These are phyloP conservation scores for Syngnathus scovelli DNA, from an alignment of 2,113 vertebrate species.

Conservation along the genomic window DNA sequence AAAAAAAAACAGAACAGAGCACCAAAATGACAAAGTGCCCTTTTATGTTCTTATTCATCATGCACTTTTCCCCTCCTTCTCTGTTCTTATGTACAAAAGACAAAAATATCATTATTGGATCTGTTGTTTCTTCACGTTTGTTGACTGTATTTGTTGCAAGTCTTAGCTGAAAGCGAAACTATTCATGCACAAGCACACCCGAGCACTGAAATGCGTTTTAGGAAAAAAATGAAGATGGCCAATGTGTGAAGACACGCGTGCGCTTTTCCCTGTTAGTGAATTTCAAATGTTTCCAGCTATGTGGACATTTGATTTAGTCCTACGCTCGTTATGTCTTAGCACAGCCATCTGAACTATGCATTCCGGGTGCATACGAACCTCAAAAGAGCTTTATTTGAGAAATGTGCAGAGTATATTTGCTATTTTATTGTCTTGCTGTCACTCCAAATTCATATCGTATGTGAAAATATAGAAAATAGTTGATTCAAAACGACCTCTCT, in stretches of 20 bases:
- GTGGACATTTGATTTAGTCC: background rate
- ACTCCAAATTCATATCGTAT: conserved; percentile 26
- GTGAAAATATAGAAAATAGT: conserved; percentile 32
- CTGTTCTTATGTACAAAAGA: conserved; percentile 37
- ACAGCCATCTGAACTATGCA: conserved; percentile 64
- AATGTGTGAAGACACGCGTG: background rate
- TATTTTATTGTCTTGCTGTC: conserved; percentile 41
- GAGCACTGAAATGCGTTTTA: conserved; percentile 39
- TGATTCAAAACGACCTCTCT: conserved; percentile 8
- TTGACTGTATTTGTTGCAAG: conserved; percentile 38
- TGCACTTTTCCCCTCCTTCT: conserved; percentile 48
- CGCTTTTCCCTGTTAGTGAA: background rate
- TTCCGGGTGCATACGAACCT: conserved; percentile 39
- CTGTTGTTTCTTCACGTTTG: conserved; percentile 36
- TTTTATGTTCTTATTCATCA: conserved; percentile 59
- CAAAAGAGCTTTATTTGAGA: conserved; percentile 50
- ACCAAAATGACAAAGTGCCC: conserved; percentile 68
- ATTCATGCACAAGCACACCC: conserved; percentile 36
- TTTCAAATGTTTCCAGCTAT: background rate
- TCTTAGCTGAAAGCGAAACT: conserved; percentile 45
- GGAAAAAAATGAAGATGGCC: background rate
- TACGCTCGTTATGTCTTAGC: conserved; percentile 23
- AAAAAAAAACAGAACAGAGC: conserved; percentile 43
- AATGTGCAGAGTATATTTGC: conserved; percentile 33
- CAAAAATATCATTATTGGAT: conserved; percentile 11